These are phyloP conservation scores for Muntiacus reevesi DNA, from an alignment of 2,113 vertebrate species.

Conservation along the genomic window DNA sequence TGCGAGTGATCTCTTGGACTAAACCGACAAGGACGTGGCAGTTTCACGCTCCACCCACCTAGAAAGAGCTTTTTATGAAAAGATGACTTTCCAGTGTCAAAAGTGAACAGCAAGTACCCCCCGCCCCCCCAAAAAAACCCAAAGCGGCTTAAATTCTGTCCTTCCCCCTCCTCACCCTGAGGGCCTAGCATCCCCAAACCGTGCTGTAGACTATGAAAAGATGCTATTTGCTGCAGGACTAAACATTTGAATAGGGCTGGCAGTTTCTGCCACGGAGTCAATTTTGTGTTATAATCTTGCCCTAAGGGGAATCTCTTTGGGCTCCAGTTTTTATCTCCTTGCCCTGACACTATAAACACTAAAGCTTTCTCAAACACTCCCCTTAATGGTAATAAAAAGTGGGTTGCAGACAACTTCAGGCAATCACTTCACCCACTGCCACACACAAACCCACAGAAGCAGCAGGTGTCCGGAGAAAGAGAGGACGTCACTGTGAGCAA, in stretches of 20 bases:
- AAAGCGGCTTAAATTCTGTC: neutral
- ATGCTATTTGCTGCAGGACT: neutral
- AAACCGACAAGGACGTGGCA: conserved; percentile 32
- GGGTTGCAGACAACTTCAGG: conserved; percentile 35
- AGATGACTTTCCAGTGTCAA: conserved; percentile 16
- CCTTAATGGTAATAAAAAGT: neutral
- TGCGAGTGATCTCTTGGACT: conserved; percentile 36
- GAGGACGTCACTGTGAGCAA: neutral
- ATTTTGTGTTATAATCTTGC: neutral
- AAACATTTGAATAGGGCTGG: neutral
- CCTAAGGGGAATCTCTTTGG: conserved; percentile 21
- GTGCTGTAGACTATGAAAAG: neutral
- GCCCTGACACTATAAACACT: neutral
- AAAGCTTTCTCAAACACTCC: conserved; percentile 31
- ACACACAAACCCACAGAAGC: neutral
- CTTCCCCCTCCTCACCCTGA: neutral
- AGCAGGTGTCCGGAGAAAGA: neutral
- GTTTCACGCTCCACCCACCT: conserved; percentile 33
- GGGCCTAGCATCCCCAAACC: neutral
- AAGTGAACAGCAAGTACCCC: conserved; percentile 34
- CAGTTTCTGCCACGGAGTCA: neutral
- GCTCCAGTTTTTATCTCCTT: conserved; percentile 22
- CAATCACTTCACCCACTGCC: conserved; percentile 36
- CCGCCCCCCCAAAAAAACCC: neutral
- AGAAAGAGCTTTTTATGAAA: conserved; percentile 31